These are phyloP conservation scores for Puntigrus tetrazona DNA, from an alignment of 2,113 vertebrate species.

Conservation along the genomic window DNA sequence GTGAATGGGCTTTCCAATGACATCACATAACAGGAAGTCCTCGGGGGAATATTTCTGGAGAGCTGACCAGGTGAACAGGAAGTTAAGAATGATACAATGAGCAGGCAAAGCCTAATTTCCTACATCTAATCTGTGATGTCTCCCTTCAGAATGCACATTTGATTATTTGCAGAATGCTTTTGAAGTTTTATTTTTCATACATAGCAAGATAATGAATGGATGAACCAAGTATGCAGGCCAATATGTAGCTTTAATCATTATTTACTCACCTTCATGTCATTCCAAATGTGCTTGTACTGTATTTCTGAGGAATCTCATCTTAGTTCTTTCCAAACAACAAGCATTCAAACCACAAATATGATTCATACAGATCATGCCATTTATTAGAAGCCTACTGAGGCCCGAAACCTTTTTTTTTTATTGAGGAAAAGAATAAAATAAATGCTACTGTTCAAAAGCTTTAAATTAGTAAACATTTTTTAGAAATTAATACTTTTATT, in stretches of 20 bases:
- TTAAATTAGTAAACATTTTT: neutral
- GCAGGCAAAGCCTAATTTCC: slow-evolving; percentile 3
- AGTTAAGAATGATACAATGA: slow-evolving; percentile 50
- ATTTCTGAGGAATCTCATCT: neutral
- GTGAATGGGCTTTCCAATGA: slow-evolving; percentile 80
- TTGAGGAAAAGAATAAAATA: neutral
- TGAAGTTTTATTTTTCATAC: neutral
- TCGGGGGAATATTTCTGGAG: slow-evolving; percentile 77
- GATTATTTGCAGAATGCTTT: slow-evolving; percentile 7
- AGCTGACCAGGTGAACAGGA: slow-evolving; percentile 67
- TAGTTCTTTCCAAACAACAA: neutral
- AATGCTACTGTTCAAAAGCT: neutral
- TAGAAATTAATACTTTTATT: neutral
- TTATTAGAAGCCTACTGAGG: neutral
- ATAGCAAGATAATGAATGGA: neutral
- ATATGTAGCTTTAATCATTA: neutral
- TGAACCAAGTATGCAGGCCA: neutral
- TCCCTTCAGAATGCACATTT: neutral
- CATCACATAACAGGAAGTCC: slow-evolving; percentile 84
- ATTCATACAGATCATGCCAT: neutral
- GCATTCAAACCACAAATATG: neutral
- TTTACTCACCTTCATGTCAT: neutral
- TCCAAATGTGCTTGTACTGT: neutral
- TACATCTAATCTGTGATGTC: slow-evolving; percentile 9
- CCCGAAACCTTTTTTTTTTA: neutral